Evolutionary conservation across 2,888 invertebrate species (phyloP).

Genomic region (Punctoribates punctum): DNA sequence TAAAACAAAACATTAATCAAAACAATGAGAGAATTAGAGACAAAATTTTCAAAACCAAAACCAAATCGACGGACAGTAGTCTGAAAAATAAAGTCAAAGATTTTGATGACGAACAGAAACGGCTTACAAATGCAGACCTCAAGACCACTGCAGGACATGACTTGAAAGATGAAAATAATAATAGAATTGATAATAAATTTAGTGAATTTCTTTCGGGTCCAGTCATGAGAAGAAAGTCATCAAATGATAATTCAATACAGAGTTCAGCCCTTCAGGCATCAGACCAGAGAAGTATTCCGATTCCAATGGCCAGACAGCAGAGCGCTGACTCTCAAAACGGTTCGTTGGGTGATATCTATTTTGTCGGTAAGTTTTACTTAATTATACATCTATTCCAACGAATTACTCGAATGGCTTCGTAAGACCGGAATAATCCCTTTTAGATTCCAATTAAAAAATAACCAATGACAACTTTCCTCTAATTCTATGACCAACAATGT

Average conservation of each 20-base stretch:
- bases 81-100: neutral
- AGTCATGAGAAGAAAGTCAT: constrained; percentile 12
- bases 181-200: neutral
- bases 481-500: no score
- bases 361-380: constrained; percentile 46
- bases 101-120: constrained; percentile 13
- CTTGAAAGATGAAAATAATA: neutral
- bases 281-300: constrained; percentile 12
- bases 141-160: neutral
- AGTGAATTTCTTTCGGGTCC: neutral
- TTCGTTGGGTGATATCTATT: constrained; percentile 47
- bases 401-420: no score
- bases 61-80: neutral
- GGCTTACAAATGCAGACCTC: neutral
- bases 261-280: neutral
- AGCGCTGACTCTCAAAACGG: neutral
- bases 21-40: neutral
- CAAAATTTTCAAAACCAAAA: neutral
- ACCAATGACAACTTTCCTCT: no score
- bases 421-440: no score
- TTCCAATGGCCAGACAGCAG: constrained; percentile 16
- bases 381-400: neutral
- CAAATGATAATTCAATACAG: neutral
- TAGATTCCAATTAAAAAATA: no score
- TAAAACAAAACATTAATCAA: neutral